Percentiles rank a stretch among this genome's conserved stretches.
Evolutionary conservation across 37 sponge, comb jelly and placozoan genomes (phyloP).

Genomic region (Bolinopsis microptera): DNA sequence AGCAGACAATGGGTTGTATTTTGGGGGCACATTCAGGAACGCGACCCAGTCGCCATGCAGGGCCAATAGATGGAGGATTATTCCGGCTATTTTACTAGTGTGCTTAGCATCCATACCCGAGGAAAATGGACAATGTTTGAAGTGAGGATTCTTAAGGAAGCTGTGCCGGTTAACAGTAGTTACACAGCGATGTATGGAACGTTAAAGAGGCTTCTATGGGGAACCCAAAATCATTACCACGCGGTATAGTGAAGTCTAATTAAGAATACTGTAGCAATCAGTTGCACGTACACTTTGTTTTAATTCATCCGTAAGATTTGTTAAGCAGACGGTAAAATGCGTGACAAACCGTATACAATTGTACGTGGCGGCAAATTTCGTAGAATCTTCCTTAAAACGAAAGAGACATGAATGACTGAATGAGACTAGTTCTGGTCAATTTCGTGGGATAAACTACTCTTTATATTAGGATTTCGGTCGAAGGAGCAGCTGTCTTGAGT

Average conservation of each 20-base stretch:
- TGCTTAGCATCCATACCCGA: not conserved
- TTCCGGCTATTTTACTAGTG: not conserved
- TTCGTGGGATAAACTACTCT: too few relatives aligned
- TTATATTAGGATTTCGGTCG: too few relatives aligned
- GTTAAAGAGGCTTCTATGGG: not conserved
- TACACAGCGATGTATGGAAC: not conserved
- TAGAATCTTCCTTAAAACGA: too few relatives aligned
- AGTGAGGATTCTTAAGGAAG: not conserved
- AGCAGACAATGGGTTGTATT: not conserved
- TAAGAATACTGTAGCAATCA: not conserved
- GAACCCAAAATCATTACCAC: not conserved
- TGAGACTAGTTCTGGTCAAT: too few relatives aligned
- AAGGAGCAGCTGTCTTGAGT: too few relatives aligned
- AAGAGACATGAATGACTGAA: too few relatives aligned
- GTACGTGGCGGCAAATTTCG: too few relatives aligned
- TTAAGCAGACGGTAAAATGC: too few relatives aligned
- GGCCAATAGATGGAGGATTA: not conserved
- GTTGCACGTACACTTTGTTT: not conserved
- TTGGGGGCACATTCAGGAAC: not conserved
- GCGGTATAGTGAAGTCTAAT: not conserved
- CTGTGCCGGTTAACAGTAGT: not conserved
- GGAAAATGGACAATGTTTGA: not conserved
- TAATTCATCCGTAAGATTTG: too few relatives aligned
- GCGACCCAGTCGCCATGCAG: not conserved
- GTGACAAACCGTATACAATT: too few relatives aligned